Percentiles rank a stretch among this genome's conserved stretches.
Conservation (phyloP, 2,888 invertebrate genomes). For the Kuschelorhynchus macadamiae region DNA sequence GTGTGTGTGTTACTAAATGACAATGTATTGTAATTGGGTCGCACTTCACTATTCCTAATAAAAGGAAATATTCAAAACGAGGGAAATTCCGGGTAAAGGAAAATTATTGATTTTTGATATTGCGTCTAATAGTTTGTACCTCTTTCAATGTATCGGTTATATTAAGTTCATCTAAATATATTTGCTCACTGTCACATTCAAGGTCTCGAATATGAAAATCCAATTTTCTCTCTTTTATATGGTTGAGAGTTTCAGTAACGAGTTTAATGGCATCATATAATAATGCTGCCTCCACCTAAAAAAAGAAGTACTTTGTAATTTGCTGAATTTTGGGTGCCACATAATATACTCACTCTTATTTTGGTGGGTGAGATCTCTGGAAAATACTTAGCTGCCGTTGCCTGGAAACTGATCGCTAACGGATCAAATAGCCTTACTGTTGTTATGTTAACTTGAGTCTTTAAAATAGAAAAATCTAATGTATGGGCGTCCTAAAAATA, state of each 20-base stretch:
- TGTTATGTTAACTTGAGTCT: conserved; percentile 79
- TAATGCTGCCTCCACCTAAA: conserved; percentile 77
- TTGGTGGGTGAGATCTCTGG: conserved; percentile 28
- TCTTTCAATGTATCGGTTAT: conserved; percentile 78
- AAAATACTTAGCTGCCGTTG: conserved; percentile 39
- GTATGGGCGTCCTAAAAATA: conserved; percentile 75
- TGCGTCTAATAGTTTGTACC: no score
- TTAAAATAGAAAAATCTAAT: conserved; percentile 73
- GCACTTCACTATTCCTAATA: no score
- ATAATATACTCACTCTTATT: conserved; percentile 34
- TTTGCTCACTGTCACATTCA: conserved; percentile 59
- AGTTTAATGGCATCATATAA: conserved; percentile 79
- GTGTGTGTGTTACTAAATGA: no score
- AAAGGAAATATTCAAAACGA: no score
- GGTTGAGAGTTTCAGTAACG: conserved; percentile 69
- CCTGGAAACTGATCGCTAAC: conserved; percentile 69
- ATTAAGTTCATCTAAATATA: conserved; percentile 75
- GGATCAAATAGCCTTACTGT: conserved; percentile 77
- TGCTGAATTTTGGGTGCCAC: neutral
- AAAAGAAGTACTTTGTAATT: neutral
- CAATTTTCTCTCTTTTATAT: conserved; percentile 50
- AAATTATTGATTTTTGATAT: no score
- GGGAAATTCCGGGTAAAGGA: no score
- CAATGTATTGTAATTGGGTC: no score
- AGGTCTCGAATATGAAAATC: conserved; percentile 53